A percentile compares a stretch with the other conserved stretches of the same genome.
Evolutionary conservation across 2,113 vertebrate species (phyloP).

Genomic region (Atrichornis clamosus): DNA sequence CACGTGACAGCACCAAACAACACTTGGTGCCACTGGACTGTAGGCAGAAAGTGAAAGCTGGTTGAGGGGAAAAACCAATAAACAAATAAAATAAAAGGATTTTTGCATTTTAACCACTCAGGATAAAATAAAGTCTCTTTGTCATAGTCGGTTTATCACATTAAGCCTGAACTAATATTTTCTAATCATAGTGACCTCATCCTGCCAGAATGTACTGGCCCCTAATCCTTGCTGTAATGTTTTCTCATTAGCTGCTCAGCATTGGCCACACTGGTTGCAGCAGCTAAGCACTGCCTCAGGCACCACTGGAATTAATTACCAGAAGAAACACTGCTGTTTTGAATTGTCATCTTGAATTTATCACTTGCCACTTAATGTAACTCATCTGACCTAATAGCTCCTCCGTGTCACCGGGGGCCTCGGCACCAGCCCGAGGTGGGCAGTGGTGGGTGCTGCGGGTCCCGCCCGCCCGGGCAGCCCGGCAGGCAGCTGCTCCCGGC

Average conservation of each 20-base stretch:
- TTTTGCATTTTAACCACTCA: conserved; percentile 33
- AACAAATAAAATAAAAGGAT: not conserved
- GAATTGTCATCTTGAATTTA: conserved; percentile 99
- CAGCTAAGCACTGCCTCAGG: conserved; percentile 81
- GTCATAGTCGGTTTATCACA: conserved; percentile 66
- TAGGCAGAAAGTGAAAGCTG: not conserved
- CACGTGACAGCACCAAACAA: not conserved
- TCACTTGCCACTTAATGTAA: conserved; percentile 96
- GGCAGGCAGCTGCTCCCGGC: conserved; percentile 84
- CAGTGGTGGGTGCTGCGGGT: conserved; percentile 39
- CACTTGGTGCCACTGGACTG: not conserved
- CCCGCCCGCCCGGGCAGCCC: conserved; percentile 37
- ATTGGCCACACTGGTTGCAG: conserved; percentile 86
- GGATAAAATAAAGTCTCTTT: conserved; percentile 68
- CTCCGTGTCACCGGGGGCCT: conserved; percentile 75
- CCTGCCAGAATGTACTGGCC: conserved; percentile 75
- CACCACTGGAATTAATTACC: conserved; percentile 99
- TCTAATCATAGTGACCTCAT: conserved; percentile 75
- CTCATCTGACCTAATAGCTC: conserved; percentile 91
- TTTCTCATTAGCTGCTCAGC: conserved; percentile 89
- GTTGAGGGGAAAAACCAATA: not conserved
- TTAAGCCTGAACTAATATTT: conserved; percentile 72
- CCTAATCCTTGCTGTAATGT: conserved; percentile 89
- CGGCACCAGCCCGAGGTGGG: conserved; percentile 54
- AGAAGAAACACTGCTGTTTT: conserved; percentile 93